Base-by-base conservation (phyloP, 2,797 vertebrate species). In the Austrolebias charrua region DNA sequence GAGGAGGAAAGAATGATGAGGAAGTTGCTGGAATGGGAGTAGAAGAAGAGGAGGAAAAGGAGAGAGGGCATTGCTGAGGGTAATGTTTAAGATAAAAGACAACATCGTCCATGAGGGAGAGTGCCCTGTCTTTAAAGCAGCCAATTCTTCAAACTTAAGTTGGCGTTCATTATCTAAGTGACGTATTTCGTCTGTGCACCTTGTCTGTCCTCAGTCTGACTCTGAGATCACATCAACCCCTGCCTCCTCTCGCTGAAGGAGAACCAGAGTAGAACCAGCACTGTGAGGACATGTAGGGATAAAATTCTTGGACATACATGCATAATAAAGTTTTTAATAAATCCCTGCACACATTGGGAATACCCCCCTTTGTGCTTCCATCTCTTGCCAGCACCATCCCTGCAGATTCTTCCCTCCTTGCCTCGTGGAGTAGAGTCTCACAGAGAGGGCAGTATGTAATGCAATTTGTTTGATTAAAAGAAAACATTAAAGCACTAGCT, bases 381-480 rank as follows among this genome's bases (percentile, higher is more conserved):
- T 29, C 56, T 28, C 46, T 43, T 64, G 51, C 42, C 15, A 24
- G 20, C 43, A 20, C 48, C 42, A 51, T 68, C 66, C 54, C 46
- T 53, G 29, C 59, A 50, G 45, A 40, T 58, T 65, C 64, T 52
- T 60, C 61, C 56, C 57, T 49, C 70, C 33, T 60, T 69, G 60
- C 65, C 70, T 66, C 72, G 51, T 13, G 19, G 66, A 5, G 16
- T 52, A 54, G 80, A 83, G 84, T 86, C 77, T 84, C 42, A 5
- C 45, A 40, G 79, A 74, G 80, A 68, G 79, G 76, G 79, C 88
- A 81, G 82, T 89, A 87, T 88, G 88, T 93, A 94, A 94, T 93
- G 92, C 91, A 93, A 94, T 94, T 93, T 94, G 90, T 91, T 93
- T 93, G 92, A 94, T 94, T 94, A 94, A 94, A 94, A 92, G 91